Base-by-base conservation (phyloP, 2,888 invertebrate genomes). In the Tridacna crocea region DNA sequence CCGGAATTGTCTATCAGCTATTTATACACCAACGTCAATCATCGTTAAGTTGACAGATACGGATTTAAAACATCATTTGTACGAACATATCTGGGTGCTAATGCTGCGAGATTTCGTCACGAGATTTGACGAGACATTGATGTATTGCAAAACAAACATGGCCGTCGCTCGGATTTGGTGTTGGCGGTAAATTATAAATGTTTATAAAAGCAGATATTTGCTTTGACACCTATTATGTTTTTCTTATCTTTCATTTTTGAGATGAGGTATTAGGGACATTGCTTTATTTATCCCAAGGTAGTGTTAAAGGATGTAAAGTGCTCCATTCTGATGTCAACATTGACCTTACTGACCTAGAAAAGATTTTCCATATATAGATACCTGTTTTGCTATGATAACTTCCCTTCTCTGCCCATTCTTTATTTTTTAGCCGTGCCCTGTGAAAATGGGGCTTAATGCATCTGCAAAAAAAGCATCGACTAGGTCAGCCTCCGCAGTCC, bases 221-320 rank as follows among this genome's bases (percentile, higher is more conserved):
- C 68, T 76, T 79, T 83, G 83, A 83, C 83, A 83, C 83, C 83
- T 79, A 77, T 83, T 75, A 51, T 70, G 72, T 61, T 83, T 48
- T 65, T 61, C 79, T 83, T 83, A 83, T 83, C 83, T 68, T n/a
- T 27, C 22, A 70, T 15, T 70, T 73, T 74, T 51, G 51, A 51
- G 70, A 47, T 47, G 47, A 51, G 51, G 70, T 70, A 70, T 70
- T 70, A 51, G 15, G 51, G 70, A 26, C 19, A 51, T 47, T 47
- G 70, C 24, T 47, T 70, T 51, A 70, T 47, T 22, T 22, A 4
- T 61, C 24, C 48, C 26, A 2, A 51, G n/a, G 51, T 22, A 19
- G 12, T 70, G 46, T 70, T 36, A 70, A 51, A 70, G 47, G 22
- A 11, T 51, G 46, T n/a, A 47, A 70, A 70, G 70, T 24, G 70